phyloP scores from a whole-genome alignment of 1,140 invertebrate genomes.

The Ooceraea biroi region DNA sequence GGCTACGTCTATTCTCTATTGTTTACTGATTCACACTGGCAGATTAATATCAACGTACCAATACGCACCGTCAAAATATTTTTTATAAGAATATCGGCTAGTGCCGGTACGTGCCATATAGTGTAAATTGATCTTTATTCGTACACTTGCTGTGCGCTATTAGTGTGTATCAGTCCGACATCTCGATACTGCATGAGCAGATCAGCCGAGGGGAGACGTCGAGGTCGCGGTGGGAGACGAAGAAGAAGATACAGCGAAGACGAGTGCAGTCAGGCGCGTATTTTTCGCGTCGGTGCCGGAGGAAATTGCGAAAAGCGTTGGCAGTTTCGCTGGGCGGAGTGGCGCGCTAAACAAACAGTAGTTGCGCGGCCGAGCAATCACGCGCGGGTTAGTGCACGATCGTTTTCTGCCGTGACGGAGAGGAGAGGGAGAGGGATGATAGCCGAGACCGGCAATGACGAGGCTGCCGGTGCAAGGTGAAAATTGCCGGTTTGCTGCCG shows the following conservation, averaged over 20 bases:
- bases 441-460: slow-evolving; percentile 49
- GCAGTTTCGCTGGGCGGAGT: slow-evolving; percentile 63
- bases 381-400: slow-evolving; percentile 46
- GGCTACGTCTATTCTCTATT: no score
- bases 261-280: not conserved
- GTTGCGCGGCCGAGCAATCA: slow-evolving; percentile 72
- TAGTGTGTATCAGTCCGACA: no score
- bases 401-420: slow-evolving; percentile 37
- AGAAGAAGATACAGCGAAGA: not conserved
- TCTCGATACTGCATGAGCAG: not conserved
- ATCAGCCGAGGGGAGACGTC: not conserved
- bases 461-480: slow-evolving; percentile 72
- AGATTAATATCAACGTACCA: no score
- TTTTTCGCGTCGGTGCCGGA: slow-evolving; percentile 40
- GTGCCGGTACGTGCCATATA: no score
- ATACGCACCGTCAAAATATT: no score
- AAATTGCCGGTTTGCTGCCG: slow-evolving; percentile 77
- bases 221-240: slow-evolving; percentile 5
- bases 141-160: no score
- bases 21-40: no score
- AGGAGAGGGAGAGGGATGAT: slow-evolving; percentile 60
- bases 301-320: slow-evolving; percentile 69
- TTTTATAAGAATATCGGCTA: no score
- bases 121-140: no score
- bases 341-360: slow-evolving; percentile 80